A percentile compares a stretch with the other conserved stretches of the same genome.
Conservation (phyloP, 2,113 vertebrate species). For the Myotis lucifugus region DNA sequence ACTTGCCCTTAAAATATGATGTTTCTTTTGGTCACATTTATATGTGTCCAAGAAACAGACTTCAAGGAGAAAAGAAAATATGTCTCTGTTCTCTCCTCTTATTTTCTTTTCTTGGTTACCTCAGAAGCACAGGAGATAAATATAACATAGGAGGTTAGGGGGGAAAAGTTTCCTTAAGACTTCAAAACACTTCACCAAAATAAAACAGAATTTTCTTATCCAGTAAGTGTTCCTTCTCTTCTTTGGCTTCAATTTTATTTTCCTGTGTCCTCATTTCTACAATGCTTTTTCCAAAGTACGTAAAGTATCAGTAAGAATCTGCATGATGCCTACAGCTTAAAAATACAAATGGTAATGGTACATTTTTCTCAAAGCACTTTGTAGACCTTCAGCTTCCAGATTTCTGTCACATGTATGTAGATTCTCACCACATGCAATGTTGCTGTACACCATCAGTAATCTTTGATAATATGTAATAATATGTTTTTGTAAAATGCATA, state of each 20-base stretch:
- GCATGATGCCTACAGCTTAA: slow-evolving; percentile 6
- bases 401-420: neutral
- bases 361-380: slow-evolving; percentile 30
- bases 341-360: slow-evolving; percentile 13
- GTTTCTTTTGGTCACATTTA: slow-evolving; percentile 50
- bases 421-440: neutral
- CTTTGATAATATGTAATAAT: neutral
- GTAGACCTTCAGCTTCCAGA: neutral
- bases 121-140: slow-evolving; percentile 65
- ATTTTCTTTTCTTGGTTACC: slow-evolving; percentile 41
- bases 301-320: slow-evolving; percentile 33
- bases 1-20: slow-evolving; percentile 35
- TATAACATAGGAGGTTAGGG: slow-evolving; percentile 54
- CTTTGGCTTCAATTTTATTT: slow-evolving; percentile 59
- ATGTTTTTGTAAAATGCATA: neutral
- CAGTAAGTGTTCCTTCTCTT: slow-evolving; percentile 18
- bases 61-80: slow-evolving; percentile 55
- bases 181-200: slow-evolving; percentile 69
- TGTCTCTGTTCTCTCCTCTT: slow-evolving; percentile 54
- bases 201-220: slow-evolving; percentile 62
- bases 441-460: neutral
- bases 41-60: slow-evolving; percentile 48
- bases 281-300: neutral
- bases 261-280: slow-evolving; percentile 51
- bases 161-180: slow-evolving; percentile 51